Base-by-base conservation (phyloP, 1,140 invertebrate species). In the Procambarus virginalis region DNA sequence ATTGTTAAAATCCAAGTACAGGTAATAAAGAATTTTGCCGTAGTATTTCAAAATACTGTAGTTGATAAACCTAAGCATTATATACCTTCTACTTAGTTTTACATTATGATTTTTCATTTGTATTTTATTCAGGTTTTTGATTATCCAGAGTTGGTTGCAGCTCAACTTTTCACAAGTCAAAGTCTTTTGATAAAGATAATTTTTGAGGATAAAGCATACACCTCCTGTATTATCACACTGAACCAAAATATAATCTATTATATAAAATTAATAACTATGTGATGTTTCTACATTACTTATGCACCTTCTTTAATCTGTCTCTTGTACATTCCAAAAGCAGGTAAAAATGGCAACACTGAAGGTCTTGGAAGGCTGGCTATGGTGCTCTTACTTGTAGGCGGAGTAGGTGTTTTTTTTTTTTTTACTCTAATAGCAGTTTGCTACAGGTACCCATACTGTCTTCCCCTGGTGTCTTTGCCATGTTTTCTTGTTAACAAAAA, bases 401-500 rank as follows among this genome's bases (percentile, higher is more conserved):
- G 98, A 94, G 97, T 98, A 94, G 96, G 96, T 94, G 97, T 98
- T 95, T 98, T 98, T 96, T 96, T 98, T 95, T 97, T 96, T 95
- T 98, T 98, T 96, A 97, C 97, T 94, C 95, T 97, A 95, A 96
- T 97, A 95, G 97, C 97, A 94, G 96, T 97, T 96, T 98, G 97
- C 96, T 98, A 98, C 97, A 98, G 98, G 97, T 98, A 97, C 94
- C 46, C 80, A n/a, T 82, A 80, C 80, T 79, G 55, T 70, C 60
- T 34, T 79, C 76, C 46, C 48, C 86, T 85, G 60, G 68, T 88
- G 83, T 79, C 51, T 48, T 86, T 89, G 64, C 73, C 86, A 81
- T 81, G 80, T 91, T 64, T 84, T 76, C 48, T 84, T 9, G 60
- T 88, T 82, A 45, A 89, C 85, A 55, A 81, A 64, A 46, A 84